These are phyloP conservation scores for Heliconius himera DNA, from an alignment of 1,140 invertebrate species.

Conservation along the genomic window DNA sequence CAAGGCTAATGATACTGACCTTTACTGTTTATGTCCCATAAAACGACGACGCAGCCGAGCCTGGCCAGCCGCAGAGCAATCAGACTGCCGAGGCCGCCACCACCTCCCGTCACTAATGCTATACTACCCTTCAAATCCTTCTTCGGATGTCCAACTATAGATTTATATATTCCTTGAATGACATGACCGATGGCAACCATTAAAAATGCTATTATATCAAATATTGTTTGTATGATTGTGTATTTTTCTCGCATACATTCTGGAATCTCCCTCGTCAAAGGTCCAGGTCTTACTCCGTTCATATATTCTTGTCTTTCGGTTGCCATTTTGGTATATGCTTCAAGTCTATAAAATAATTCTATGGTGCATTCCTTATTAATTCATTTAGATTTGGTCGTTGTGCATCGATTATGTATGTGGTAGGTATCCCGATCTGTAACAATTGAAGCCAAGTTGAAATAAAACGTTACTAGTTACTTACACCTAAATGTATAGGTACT, in stretches of 20 bases:
- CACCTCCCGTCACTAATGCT: slow-evolving; percentile 93
- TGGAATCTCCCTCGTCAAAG: slow-evolving; percentile 73
- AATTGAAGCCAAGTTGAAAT: not conserved
- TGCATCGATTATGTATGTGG: not conserved
- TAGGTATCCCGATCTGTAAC: slow-evolving; percentile 27
- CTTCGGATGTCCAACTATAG: slow-evolving; percentile 78
- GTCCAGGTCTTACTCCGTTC: slow-evolving; percentile 70
- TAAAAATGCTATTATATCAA: slow-evolving; percentile 85
- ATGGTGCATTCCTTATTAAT: slow-evolving; percentile 29
- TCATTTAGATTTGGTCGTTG: slow-evolving; percentile 19
- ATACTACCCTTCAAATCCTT: slow-evolving; percentile 87
- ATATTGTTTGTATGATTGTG: slow-evolving; percentile 77
- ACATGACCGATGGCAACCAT: slow-evolving; percentile 82
- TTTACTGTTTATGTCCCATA: slow-evolving; percentile 95
- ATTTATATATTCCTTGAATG: slow-evolving; percentile 78
- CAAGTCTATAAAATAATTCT: slow-evolving; percentile 14
- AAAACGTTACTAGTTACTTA: not conserved
- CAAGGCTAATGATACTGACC: slow-evolving; percentile 80
- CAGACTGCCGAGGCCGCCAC: slow-evolving; percentile 93
- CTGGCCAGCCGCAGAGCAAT: slow-evolving; percentile 90
- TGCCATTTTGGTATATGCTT: slow-evolving; percentile 55
- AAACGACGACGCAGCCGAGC: slow-evolving; percentile 89
- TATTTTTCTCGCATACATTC: slow-evolving; percentile 77
- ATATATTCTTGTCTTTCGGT: slow-evolving; percentile 68
- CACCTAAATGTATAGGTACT: too few species aligned